phyloP scores from a whole-genome alignment of 1,140 invertebrate genomes.

The Plectus sambesii region DNA sequence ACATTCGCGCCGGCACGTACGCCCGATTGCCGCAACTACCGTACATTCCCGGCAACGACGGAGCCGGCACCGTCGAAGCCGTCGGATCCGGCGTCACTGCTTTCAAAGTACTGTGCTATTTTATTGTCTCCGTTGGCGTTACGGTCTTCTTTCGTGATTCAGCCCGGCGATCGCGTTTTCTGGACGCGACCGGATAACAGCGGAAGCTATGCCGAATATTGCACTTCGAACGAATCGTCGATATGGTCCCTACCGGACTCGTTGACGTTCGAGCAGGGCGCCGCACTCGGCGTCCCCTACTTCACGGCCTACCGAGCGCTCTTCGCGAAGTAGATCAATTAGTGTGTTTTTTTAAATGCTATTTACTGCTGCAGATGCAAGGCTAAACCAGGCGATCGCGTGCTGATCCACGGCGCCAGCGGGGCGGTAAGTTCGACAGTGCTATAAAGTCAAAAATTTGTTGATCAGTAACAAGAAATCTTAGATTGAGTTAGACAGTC shows the following conservation, averaged over 20 bases:
- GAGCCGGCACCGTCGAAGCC: conserved; percentile 49
- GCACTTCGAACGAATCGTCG: conserved; percentile 36
- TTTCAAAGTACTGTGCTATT: conserved; percentile 47
- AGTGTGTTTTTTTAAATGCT: background rate
- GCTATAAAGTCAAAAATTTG: no score
- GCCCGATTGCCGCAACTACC: conserved; percentile 47
- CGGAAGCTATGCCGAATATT: conserved; percentile 53
- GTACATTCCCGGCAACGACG: conserved; percentile 51
- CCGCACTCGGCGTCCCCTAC: conserved; percentile 52
- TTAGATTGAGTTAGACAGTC: no score
- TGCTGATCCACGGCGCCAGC: conserved; percentile 55
- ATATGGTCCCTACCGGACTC: conserved; percentile 45
- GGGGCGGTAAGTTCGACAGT: conserved; percentile 49
- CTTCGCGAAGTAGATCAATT: conserved; percentile 47
- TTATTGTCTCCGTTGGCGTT: background rate
- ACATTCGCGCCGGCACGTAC: conserved; percentile 51
- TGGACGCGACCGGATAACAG: conserved; percentile 22
- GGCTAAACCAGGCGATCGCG: conserved; percentile 48
- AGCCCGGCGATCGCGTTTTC: conserved; percentile 53
- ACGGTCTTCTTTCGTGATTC: background rate
- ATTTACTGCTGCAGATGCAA: conserved; percentile 42
- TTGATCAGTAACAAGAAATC: no score
- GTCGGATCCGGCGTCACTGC: conserved; percentile 48
- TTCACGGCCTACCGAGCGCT: conserved; percentile 45
- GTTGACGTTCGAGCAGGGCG: conserved; percentile 50